A percentile compares a stretch with the other conserved stretches of the same genome.
These are phyloP conservation scores for Clarias platycephalus DNA, from an alignment of 2,797 vertebrate genomes.

Conservation along the genomic window DNA sequence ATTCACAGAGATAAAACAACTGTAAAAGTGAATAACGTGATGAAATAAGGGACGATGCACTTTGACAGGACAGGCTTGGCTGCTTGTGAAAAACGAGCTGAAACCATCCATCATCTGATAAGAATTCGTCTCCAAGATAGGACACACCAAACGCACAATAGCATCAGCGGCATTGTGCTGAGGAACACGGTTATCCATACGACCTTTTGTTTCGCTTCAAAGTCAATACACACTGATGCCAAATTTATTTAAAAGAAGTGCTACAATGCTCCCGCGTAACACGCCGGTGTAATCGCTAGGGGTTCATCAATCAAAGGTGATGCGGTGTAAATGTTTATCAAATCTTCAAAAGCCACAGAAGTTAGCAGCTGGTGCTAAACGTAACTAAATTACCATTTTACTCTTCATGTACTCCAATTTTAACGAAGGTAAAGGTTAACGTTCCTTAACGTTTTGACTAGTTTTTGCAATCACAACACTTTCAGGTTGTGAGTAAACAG, in stretches of 20 bases:
- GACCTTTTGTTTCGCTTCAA: background rate
- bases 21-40: background rate
- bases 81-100: background rate
- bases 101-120: slow-evolving; percentile 9
- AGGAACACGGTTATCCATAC: background rate
- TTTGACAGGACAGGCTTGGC: background rate
- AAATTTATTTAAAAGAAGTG: background rate
- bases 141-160: background rate
- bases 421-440: background rate
- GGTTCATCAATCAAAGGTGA: background rate
- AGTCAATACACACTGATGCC: background rate
- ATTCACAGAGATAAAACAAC: background rate
- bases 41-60: background rate
- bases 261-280: background rate
- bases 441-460: background rate
- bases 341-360: background rate
- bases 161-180: background rate
- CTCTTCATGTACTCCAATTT: background rate
- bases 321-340: background rate
- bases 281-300: background rate
- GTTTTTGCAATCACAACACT: background rate
- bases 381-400: background rate
- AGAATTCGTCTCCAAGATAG: background rate
- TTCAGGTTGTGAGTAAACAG: background rate
- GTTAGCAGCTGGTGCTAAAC: background rate